Evolutionary conservation across 2,888 invertebrate genomes (phyloP), one percentile per base, ranked within the genome.

Genomic region (Rhopalosiphum nymphaeae): DNA sequence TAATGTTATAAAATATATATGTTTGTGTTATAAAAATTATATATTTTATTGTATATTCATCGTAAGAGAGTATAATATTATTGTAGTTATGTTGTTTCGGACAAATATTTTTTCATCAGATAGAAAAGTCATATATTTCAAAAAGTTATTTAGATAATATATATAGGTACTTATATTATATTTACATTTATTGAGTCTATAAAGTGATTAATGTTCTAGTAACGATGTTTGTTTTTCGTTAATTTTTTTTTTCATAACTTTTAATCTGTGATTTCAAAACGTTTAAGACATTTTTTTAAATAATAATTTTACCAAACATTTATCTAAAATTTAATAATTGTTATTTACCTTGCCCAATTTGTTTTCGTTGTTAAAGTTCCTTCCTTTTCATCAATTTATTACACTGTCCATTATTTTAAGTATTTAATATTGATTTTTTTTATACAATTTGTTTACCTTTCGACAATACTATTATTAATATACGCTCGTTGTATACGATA

Each of bases 241-340:
- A 36, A 84, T 90, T 44, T 56, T 86, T 90, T 42, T 84, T 86
- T n/a, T 92, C 26, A 57, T 56, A 57, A 86, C 57, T 49, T 42
- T 49, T 88, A 26, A 88, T 92, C 88, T 92, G 88, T 92, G 92
- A 92, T 92, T 92, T 67, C 67, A 61, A 67, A 92, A n/a, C 44
- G 29, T 61, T 92, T 86, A 49, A 92, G 92, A 92, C 86, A 92
- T 78, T 49, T 61, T 88, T 87, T 42, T 53, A 44, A 56, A 91
- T 53, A 53, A 91, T 91, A 26, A 61, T 53, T 92, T 57, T 86
- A 87, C 53, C 26, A 53, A 46, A 87, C 26, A 29, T 86, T 86
- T 86, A 86, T 86, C 26, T 46, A 46, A 86, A 44, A 29, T 86
- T n/a, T 46, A 44, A 36, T 46, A 25, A n/a, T 67, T 56, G 84